phyloP scores from a whole-genome alignment of 2,888 invertebrate genomes.

The Empis livida region DNA sequence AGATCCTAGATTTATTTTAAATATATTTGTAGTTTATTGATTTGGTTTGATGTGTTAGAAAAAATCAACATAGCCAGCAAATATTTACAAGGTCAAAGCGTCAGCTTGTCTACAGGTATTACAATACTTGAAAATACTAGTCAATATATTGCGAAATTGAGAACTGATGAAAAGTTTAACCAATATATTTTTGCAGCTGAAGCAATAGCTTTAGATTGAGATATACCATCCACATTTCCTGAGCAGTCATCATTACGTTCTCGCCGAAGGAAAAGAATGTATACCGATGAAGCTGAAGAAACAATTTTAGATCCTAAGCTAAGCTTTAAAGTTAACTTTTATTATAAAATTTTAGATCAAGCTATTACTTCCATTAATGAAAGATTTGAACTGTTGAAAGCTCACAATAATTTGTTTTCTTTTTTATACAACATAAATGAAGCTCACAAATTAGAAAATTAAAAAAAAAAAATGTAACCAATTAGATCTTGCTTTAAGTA shows the following conservation, averaged over 20 bases:
- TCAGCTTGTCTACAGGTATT: background rate
- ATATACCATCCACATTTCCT: background rate
- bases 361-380: background rate
- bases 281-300: slow-evolving; percentile 1
- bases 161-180: background rate
- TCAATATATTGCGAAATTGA: background rate
- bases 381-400: slow-evolving; percentile 1
- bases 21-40: slow-evolving; percentile 3
- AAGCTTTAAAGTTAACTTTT: slow-evolving; percentile 1
- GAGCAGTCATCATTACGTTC: background rate
- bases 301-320: background rate
- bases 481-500: background rate
- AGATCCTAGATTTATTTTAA: slow-evolving; percentile 5
- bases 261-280: slow-evolving; percentile 1
- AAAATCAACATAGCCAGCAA: slow-evolving; percentile 4
- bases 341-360: background rate
- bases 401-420: background rate
- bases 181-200: background rate
- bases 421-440: background rate
- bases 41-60: slow-evolving; percentile 7
- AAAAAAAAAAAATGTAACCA: background rate
- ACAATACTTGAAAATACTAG: background rate
- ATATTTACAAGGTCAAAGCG: background rate
- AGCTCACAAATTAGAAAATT: background rate
- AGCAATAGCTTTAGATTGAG: background rate